phyloP scores from a whole-genome alignment of 1,140 invertebrate species.

The Venturia canescens region DNA sequence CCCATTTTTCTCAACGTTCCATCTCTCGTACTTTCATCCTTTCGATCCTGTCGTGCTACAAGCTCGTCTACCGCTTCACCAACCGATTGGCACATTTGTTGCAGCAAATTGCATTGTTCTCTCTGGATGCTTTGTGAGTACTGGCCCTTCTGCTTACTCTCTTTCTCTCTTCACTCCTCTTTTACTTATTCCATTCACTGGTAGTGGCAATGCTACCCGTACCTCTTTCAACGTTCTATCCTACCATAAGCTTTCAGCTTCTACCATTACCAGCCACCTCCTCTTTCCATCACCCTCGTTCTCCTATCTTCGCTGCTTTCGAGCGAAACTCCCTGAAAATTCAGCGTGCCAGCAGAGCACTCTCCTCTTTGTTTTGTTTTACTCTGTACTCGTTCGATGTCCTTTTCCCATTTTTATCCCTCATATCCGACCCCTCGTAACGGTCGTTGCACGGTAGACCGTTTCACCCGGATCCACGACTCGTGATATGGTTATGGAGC shows the following conservation, averaged over 20 bases:
- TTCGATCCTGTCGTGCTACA: slow-evolving; percentile 46
- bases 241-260: slow-evolving; percentile 1
- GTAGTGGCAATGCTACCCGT: slow-evolving; percentile 23
- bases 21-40: slow-evolving; percentile 11
- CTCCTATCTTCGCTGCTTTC: slow-evolving; percentile 2
- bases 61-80: slow-evolving; percentile 51
- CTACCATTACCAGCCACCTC: not conserved
- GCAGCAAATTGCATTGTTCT: slow-evolving; percentile 62
- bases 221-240: not conserved
- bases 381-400: not conserved
- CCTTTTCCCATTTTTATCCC: slow-evolving; percentile 2
- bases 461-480: slow-evolving; percentile 6
- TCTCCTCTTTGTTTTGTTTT: slow-evolving; percentile 15
- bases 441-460: slow-evolving; percentile 22
- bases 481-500: slow-evolving; percentile 29
- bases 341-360: not conserved
- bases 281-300: not conserved
- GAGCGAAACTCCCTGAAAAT: not conserved
- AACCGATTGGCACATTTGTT: slow-evolving; percentile 60
- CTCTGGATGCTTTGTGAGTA: slow-evolving; percentile 28
- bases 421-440: slow-evolving; percentile 18
- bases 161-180: slow-evolving; percentile 5
- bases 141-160: slow-evolving; percentile 19
- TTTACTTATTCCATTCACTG: not conserved
- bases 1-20: slow-evolving; percentile 3